These are phyloP conservation scores for Beroe forskalii DNA, from an alignment of 37 sponge, comb jelly and placozoan genomes.

Conservation along the genomic window DNA sequence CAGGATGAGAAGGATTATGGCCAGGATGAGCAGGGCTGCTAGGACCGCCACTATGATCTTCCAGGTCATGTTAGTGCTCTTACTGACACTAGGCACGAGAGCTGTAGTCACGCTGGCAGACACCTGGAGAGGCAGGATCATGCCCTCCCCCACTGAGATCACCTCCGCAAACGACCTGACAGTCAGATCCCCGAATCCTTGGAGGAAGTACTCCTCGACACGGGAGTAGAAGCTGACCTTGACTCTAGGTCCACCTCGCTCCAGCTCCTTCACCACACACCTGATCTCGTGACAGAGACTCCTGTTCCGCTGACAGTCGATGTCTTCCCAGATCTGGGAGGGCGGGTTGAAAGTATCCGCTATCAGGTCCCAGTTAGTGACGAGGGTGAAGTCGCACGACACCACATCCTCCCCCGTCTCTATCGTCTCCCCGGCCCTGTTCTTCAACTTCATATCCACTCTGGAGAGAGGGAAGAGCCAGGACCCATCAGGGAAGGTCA, in stretches of 20 bases:
- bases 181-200: background rate
- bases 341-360: background rate
- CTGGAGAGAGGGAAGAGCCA: conserved; percentile 2
- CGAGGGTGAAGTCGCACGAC: background rate
- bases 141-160: background rate
- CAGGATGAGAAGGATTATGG: background rate
- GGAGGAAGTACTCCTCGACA: conserved; percentile 9
- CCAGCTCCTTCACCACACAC: background rate
- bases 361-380: conserved; percentile 23
- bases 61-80: background rate
- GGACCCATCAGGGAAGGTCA: background rate
- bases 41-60: background rate
- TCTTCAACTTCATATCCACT: background rate
- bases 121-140: background rate
- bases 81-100: background rate
- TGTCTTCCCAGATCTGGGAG: background rate
- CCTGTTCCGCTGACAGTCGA: background rate
- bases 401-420: background rate
- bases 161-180: conserved; percentile 9
- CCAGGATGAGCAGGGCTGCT: conserved; percentile 2
- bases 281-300: background rate
- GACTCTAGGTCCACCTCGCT: background rate
- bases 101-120: background rate
- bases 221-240: background rate
- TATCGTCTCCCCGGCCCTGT: background rate